A percentile compares a stretch with the other conserved stretches of the same genome.
Conservation (phyloP, 2,113 vertebrate genomes). For the Dendrocopos noguchii region DNA sequence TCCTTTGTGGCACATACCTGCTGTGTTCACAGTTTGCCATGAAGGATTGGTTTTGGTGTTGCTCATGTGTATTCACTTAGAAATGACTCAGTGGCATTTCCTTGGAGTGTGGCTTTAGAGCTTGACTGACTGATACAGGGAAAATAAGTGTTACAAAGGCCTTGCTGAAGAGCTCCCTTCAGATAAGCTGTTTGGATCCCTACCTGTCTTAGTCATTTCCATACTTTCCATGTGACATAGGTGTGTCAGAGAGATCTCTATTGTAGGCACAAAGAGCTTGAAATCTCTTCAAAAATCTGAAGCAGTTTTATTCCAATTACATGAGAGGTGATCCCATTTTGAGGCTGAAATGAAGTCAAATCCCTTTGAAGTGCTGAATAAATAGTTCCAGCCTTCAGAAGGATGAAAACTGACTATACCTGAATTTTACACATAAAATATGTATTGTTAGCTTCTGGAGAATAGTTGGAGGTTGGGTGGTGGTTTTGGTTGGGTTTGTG, state of each 20-base stretch:
- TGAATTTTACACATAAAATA: neutral
- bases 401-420: neutral
- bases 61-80: neutral
- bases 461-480: neutral
- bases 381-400: neutral
- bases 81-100: neutral
- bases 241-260: neutral
- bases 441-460: neutral
- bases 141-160: neutral
- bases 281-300: neutral
- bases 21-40: neutral
- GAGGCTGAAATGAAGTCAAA: neutral
- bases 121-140: neutral
- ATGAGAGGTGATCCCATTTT: neutral
- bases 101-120: neutral
- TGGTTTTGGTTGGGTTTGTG: neutral
- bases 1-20: neutral
- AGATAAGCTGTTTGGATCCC: neutral
- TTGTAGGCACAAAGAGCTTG: neutral
- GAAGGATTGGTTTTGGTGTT: neutral
- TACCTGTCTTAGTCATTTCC: neutral
- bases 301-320: neutral
- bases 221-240: neutral
- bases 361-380: constrained; percentile 36
- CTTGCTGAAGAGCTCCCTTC: neutral